A percentile compares a stretch with the other conserved stretches of the same genome.
Evolutionary conservation across 2,797 vertebrate species (phyloP).

Genomic region (Lutjanus argentimaculatus): DNA sequence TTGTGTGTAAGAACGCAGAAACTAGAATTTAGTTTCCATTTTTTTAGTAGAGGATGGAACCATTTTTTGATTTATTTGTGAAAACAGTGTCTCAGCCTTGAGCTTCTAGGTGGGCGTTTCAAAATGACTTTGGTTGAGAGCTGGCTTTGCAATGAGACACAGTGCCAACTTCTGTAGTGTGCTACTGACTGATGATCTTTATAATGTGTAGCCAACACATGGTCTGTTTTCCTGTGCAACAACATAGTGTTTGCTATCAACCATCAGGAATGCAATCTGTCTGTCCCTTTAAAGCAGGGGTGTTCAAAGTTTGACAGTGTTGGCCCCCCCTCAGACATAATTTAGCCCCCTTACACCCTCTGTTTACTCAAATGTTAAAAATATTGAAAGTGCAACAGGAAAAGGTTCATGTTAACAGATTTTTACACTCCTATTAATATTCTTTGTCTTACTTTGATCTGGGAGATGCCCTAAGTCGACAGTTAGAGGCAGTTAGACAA

Average conservation of each 20-base stretch:
- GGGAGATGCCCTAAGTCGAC: neutral
- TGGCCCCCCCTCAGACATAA: neutral
- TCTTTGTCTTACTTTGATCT: neutral
- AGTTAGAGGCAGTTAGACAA: no score
- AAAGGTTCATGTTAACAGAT: neutral
- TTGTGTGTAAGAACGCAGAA: neutral
- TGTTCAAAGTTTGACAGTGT: neutral
- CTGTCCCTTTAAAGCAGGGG: neutral
- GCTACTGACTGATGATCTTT: constrained; percentile 17
- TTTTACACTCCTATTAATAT: neutral
- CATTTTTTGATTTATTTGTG: neutral
- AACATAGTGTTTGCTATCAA: neutral
- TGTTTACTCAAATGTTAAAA: neutral
- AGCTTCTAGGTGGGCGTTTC: neutral
- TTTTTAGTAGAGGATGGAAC: neutral
- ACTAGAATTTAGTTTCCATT: neutral
- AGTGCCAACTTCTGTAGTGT: neutral
- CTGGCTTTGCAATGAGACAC: neutral
- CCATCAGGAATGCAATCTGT: neutral
- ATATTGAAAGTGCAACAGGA: neutral
- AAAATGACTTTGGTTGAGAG: neutral
- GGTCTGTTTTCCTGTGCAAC: neutral
- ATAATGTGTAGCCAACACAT: neutral
- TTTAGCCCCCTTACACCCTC: neutral
- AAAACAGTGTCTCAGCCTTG: neutral